Evolutionary conservation across 2,797 vertebrate genomes (phyloP), one percentile per base, ranked within the genome.

Genomic region (Chelmon rostratus): DNA sequence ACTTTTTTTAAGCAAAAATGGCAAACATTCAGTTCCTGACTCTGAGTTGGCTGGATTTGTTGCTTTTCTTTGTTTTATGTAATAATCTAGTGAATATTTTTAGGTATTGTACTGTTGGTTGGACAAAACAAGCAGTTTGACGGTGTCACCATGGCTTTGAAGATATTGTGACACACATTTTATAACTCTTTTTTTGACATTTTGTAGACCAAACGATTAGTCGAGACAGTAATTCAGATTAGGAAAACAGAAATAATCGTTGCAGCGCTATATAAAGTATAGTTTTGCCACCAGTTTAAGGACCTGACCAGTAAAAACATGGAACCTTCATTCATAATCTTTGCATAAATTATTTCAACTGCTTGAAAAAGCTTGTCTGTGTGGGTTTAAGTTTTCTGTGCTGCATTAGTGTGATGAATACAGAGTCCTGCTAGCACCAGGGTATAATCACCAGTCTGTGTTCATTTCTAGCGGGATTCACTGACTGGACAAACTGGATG

Each of bases 401-500:
- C 3, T 38, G 50, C 49, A 8, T 33, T 38, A 31, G 42, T 46
- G 4, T 66, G 37, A 44, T 12, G 10, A n/a, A 53, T 40, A 8
- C n/a, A 18, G n/a, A 52, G 33, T 49, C 33, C 7, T 40, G 10
- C 62, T 82, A 52, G 25, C 38, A 31, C 49, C 5, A 3, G 15
- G 15, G 2, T 37, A 10, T 42, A 52, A 71, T 25, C 46, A 57
- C 1, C 52, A 35, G 59, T 56, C 40, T 71, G 63, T 46, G n/a
- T 31, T 82, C 3, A 16, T 38, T 28, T 73, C 76, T 28, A n/a
- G 21, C 23, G 25, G 37, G 31, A 77, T 33, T 47, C 54, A 58
- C 72, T 56, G 25, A 35, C 50, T 50, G 70, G 54, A 73, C 52
- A 35, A 61, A 44, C 49, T 79, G n/a, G 68, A 67, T 19, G 9